A percentile compares a stretch with the other conserved stretches of the same genome.
phyloP scores from a whole-genome alignment of 2,113 vertebrate species.

The Forbesichthys papilliferus region DNA sequence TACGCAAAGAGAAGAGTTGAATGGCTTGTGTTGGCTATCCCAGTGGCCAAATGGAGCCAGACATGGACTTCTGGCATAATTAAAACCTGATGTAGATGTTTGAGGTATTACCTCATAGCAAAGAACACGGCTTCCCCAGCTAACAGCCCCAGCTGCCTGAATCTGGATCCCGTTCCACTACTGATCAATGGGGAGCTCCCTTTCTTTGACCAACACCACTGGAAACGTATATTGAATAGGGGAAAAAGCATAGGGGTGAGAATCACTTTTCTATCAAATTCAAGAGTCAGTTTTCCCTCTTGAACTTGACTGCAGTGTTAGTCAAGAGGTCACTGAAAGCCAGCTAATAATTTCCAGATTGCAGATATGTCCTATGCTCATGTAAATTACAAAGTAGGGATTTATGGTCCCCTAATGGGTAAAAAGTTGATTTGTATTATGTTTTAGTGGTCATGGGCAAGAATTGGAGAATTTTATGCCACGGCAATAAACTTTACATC shows the following conservation, averaged over 20 bases:
- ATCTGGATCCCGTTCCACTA: constrained; percentile 55
- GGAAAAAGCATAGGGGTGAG: background rate
- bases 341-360: constrained; percentile 44
- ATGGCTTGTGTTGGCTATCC: constrained; percentile 58
- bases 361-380: background rate
- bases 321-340: too few relatives aligned
- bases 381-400: background rate
- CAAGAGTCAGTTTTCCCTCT: constrained; percentile 45
- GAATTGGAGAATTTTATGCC: too few relatives aligned
- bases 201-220: constrained; percentile 51
- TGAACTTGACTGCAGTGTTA: constrained; percentile 22
- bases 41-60: constrained; percentile 61
- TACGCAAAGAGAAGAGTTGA: constrained; percentile 49
- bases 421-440: too few relatives aligned
- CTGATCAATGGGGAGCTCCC: constrained; percentile 69
- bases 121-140: constrained; percentile 71
- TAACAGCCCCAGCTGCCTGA: constrained; percentile 68
- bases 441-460: too few relatives aligned
- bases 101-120: constrained; percentile 69
- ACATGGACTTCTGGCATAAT: constrained; percentile 72
- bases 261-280: constrained; percentile 15
- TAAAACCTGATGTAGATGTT: constrained; percentile 76
- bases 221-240: constrained; percentile 38
- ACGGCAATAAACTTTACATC: too few relatives aligned
- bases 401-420: too few relatives aligned